Conservation (phyloP, 2,888 invertebrate genomes). For the Volucella zonaria region DNA sequence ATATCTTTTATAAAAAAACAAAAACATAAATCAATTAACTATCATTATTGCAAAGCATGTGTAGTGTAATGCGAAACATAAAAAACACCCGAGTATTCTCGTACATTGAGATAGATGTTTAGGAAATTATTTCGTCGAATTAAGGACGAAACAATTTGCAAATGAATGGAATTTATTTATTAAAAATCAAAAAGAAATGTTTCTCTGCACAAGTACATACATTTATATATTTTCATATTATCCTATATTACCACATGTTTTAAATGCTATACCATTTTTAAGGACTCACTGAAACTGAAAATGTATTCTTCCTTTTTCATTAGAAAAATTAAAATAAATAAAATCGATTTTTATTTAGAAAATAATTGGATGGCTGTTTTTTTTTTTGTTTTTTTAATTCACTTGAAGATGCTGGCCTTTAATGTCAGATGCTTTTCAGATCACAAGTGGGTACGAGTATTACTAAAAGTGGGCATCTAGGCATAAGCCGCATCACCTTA, state of each 20-base stretch:
- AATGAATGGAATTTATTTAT: slow-evolving; percentile 45
- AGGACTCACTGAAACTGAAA: slow-evolving; percentile 30
- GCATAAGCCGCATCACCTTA: no score
- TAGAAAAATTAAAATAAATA: slow-evolving; percentile 29
- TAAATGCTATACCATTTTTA: slow-evolving; percentile 49
- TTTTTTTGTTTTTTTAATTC: not conserved
- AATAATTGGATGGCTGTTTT: not conserved
- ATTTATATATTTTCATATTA: slow-evolving; percentile 46
- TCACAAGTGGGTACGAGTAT: no score
- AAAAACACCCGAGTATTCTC: not conserved
- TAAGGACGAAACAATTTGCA: slow-evolving; percentile 31
- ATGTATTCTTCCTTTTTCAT: slow-evolving; percentile 41
- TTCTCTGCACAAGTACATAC: slow-evolving; percentile 32
- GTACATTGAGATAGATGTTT: not conserved
- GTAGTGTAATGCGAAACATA: not conserved
- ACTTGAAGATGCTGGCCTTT: not conserved
- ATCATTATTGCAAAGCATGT: slow-evolving; percentile 22
- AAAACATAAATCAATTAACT: not conserved
- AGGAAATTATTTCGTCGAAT: slow-evolving; percentile 37
- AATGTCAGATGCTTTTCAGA: no score
- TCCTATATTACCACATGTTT: slow-evolving; percentile 46
- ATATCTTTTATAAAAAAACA: slow-evolving; percentile 26
- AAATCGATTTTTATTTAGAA: slow-evolving; percentile 23
- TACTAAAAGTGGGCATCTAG: no score
- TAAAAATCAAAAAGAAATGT: slow-evolving; percentile 3